A percentile compares a stretch with the other conserved stretches of the same genome.
phyloP scores from a whole-genome alignment of 1,140 invertebrate genomes.

The Apis laboriosa region DNA sequence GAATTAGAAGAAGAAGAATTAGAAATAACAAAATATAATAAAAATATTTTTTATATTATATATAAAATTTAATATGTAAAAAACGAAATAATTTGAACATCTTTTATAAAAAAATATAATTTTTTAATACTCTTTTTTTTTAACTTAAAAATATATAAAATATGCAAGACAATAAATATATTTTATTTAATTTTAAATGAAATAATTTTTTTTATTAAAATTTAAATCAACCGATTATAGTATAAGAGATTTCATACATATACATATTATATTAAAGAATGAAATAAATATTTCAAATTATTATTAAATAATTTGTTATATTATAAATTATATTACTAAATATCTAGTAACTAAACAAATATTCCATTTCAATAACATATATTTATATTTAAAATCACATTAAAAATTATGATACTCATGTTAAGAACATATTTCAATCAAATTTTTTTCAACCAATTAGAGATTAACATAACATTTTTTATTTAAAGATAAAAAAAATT shows the following conservation, averaged over 20 bases:
- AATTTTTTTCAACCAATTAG: neutral
- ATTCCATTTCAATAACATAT: neutral
- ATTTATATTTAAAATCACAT: neutral
- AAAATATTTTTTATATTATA: too few relatives aligned
- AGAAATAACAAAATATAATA: too few relatives aligned
- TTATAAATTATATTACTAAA: too few relatives aligned
- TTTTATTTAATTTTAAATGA: neutral
- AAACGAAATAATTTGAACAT: too few relatives aligned
- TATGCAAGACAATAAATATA: neutral
- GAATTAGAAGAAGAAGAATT: too few relatives aligned
- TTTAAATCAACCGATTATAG: neutral
- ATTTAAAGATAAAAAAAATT: neutral
- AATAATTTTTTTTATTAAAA: neutral
- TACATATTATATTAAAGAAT: neutral
- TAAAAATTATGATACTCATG: neutral
- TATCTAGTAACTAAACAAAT: neutral
- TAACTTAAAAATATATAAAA: too few relatives aligned
- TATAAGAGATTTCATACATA: neutral
- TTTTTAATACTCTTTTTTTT: too few relatives aligned
- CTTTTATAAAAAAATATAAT: too few relatives aligned
- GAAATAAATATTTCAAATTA: too few relatives aligned
- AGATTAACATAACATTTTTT: neutral
- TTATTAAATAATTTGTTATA: too few relatives aligned
- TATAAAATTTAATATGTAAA: too few relatives aligned
- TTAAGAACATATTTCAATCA: neutral